phyloP scores from a whole-genome alignment of 2,797 vertebrate species.

The Pantherophis vulpinus region DNA sequence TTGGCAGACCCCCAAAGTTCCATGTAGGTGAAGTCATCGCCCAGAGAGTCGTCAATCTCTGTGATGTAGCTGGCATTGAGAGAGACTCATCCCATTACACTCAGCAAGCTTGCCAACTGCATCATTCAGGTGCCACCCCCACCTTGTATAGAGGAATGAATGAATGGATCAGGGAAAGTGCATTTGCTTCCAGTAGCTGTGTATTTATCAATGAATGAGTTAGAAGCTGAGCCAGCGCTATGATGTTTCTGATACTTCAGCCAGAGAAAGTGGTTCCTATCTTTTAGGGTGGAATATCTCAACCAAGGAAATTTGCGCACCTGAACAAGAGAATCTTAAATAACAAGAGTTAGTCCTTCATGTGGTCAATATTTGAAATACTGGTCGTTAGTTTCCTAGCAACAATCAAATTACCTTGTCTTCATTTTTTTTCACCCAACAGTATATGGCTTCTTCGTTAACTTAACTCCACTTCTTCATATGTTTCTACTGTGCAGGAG shows the following conservation, averaged over 20 bases:
- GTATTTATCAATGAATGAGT: background rate
- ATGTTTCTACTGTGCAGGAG: background rate
- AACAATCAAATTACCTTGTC: background rate
- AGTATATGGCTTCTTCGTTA: background rate
- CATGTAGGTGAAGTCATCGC: slow-evolving; percentile 19
- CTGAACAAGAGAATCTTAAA: background rate
- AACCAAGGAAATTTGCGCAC: no score
- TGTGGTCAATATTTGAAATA: background rate
- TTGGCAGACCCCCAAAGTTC: slow-evolving; percentile 17
- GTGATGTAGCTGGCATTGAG: background rate
- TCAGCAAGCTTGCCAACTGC: slow-evolving; percentile 2
- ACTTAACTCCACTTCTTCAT: no score
- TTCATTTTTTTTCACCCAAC: background rate
- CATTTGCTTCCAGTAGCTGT: background rate
- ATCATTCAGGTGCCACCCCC: slow-evolving; percentile 2
- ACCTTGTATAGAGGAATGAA: background rate
- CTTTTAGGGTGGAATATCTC: background rate
- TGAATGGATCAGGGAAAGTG: background rate
- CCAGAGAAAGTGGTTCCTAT: background rate
- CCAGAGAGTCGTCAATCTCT: background rate
- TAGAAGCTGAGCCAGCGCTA: background rate
- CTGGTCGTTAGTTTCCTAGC: background rate
- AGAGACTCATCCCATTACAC: background rate
- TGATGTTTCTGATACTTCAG: background rate
- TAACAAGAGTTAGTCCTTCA: no score